These are phyloP conservation scores for Apamea sordens DNA, from an alignment of 2,888 invertebrate species.

Conservation along the genomic window DNA sequence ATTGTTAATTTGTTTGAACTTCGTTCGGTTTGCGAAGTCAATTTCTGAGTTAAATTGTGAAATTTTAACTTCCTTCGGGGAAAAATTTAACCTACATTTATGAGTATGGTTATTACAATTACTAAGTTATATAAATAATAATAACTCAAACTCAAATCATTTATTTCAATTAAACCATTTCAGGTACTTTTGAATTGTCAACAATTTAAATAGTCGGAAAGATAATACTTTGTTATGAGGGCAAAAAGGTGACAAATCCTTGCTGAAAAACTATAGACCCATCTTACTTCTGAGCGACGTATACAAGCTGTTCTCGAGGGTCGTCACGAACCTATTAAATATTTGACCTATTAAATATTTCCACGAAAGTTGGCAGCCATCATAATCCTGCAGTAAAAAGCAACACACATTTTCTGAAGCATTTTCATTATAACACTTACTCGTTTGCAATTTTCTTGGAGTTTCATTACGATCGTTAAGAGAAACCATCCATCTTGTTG, in stretches of 20 bases:
- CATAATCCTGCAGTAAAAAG: not conserved
- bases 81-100: not conserved
- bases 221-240: not conserved
- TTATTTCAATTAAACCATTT: too few species aligned
- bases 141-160: too few species aligned
- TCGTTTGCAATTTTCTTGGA: not conserved
- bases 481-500: slow-evolving; percentile 33
- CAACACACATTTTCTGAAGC: not conserved
- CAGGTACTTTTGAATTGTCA: too few species aligned
- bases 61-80: slow-evolving; percentile 10
- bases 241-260: not conserved
- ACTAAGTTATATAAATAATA: slow-evolving; percentile 21
- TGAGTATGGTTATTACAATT: slow-evolving; percentile 24
- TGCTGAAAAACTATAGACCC: too few species aligned
- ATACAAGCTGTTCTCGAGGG: too few species aligned
- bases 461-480: slow-evolving; percentile 14
- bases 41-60: slow-evolving; percentile 3
- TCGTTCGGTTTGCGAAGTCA: not conserved
- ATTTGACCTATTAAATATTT: too few species aligned
- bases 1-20: slow-evolving; percentile 21
- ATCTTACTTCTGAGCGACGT: too few species aligned
- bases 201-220: too few species aligned
- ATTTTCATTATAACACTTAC: not conserved
- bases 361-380: too few species aligned
- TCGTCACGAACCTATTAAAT: too few species aligned